Evolutionary conservation across 23 tunicate species (phyloP), one percentile per base, ranked within the genome.

Genomic region (Aplidium turbinatum): DNA sequence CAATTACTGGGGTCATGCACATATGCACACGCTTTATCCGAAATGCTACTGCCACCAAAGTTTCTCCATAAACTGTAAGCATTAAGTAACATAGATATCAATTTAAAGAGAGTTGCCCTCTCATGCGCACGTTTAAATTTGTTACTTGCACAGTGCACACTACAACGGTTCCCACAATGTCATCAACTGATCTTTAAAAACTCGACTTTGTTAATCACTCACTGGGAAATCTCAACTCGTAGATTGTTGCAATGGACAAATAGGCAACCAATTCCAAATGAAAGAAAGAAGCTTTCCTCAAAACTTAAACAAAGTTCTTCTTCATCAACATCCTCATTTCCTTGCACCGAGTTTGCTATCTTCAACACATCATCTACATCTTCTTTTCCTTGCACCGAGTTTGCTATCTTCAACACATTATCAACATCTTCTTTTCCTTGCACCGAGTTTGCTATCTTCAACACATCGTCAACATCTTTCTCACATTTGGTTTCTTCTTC

Each of bases 201-300:
- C 50, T 16, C 11, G 11, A 42, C 50, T 9, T 42, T 11, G 11
- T 42, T 11, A 9, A 16, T 42, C 13, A 82, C 81, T 74, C 30
- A 75, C 82, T 73, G 57, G 30, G 18, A 32, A 29, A 90, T 77
- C 57, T 33, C 34, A 7, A 90, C n/a, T 22, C 19, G 19, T 24
- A 52, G 31, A 22, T 77, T 32, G 20, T 33, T 35, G 3, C 47
- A 6, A 42, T 71, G 51, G 0, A 91, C 47, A 67, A 84, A 78
- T 58, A 91, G 67, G 45, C 97, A 91, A 0, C 97, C 97, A 23
- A 84, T 57, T 31, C 68, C 92, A 66, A 55, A 91, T 28, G 91
- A 91, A 5, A 91, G 47, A 63, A 91, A 91, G 63, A 83, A 91
- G 11, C 76, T 63, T 60, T 91, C 97, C 63, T 79, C 90, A 58